Evolutionary conservation across 2,113 vertebrate species (phyloP), one percentile per base, ranked within the genome.

Genomic region (Neoarius graeffei): DNA sequence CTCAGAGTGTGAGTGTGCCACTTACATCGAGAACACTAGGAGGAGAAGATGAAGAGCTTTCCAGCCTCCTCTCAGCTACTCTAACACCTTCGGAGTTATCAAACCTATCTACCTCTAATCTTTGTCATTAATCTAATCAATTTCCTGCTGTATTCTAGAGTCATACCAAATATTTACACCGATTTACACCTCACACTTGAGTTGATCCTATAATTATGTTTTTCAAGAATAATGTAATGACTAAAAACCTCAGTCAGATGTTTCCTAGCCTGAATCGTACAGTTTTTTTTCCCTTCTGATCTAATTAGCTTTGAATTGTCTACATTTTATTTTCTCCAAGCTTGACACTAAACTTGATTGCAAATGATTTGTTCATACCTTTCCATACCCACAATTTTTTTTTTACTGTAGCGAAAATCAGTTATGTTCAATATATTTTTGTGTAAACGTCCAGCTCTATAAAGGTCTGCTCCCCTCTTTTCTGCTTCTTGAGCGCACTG

Each of bases 51-150:
- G 62, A 79, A 57, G 85, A 88, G 80, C 27, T 76, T 56, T 66
- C 82, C 50, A 85, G 85, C 81, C 42, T 71, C 83, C 66, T 35
- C 25, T 71, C 64, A 84, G n/a, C 50, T 84, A 57, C 67, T 56
- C 27, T 8, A 35, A 13, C 48, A 71, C 66, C 30, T 56, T 57
- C 71, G 57, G 80, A 62, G 80, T 82, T 82, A 82, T 82, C 30
- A 59, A 81, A 81, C 79, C 27, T 57, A 35, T 35, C 79, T 54
- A 60, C 23, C 56, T 4, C 42, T 42, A 42, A 42, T 42, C 42
- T 42, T 42, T 42, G 42, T 42, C 42, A 42, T 42, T 57, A 60
- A 82, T 60, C 56, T 5, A 42, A 60, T 60, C 56, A 0, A 42
- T 35, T 81, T 60, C 80, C 80, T 42, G 27, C 42, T 81, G 4